These are phyloP conservation scores for Pyrgilauda ruficollis DNA, from an alignment of 2,113 vertebrate genomes.

Conservation along the genomic window DNA sequence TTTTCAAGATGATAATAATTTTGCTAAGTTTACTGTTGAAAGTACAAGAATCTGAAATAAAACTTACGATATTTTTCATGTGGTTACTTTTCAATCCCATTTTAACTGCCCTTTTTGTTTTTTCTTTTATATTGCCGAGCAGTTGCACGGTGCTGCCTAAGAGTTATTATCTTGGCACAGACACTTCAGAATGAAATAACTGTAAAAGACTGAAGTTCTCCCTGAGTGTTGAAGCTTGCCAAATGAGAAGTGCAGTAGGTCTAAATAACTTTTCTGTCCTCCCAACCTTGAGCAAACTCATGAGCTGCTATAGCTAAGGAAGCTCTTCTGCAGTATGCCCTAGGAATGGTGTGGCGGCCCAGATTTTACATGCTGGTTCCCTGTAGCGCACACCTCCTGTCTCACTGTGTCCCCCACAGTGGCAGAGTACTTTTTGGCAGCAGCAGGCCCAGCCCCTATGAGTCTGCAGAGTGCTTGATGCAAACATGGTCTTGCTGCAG, in stretches of 20 bases:
- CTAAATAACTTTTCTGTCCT: neutral
- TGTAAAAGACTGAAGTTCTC: neutral
- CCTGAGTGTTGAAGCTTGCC: neutral
- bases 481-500: neutral
- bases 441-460: fast-evolving
- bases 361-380: neutral
- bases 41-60: neutral
- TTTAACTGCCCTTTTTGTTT: neutral
- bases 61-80: neutral
- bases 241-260: neutral
- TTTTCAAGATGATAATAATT: neutral
- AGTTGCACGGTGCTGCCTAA: neutral
- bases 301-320: neutral
- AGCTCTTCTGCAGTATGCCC: too few species aligned
- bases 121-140: neutral
- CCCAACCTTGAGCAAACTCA: neutral
- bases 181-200: neutral
- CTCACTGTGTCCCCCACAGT: fast-evolving
- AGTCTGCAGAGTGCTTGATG: neutral
- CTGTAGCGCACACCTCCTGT: fast-evolving
- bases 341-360: neutral
- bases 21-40: neutral
- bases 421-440: too few species aligned
- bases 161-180: neutral
- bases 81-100: neutral